Evolutionary conservation across 2,797 vertebrate genomes (phyloP).

Genomic region (Crax fasciolata): DNA sequence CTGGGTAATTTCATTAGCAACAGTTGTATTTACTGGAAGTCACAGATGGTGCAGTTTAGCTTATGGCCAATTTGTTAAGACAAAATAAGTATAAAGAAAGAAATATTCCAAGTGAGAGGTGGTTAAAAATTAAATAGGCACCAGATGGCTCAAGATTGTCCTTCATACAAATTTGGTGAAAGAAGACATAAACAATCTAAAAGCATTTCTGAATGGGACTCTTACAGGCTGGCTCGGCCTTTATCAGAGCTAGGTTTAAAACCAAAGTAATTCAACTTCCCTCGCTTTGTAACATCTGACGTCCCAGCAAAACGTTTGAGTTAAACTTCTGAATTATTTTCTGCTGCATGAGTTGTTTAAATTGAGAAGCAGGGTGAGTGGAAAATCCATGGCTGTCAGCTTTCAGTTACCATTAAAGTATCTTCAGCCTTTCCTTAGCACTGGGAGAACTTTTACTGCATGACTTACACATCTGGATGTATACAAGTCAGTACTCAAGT

Average conservation of each 20-base stretch:
- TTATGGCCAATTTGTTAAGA: constrained; percentile 88
- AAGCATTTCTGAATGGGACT: constrained; percentile 80
- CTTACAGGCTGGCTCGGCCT: constrained; percentile 47
- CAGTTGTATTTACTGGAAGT: constrained; percentile 95
- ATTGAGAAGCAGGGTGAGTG: neutral
- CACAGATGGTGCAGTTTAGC: constrained; percentile 94
- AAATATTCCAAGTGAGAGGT: constrained; percentile 88
- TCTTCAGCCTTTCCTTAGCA: neutral
- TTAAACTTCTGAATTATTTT: neutral
- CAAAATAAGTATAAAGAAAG: constrained; percentile 88
- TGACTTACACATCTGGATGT: neutral
- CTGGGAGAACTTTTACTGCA: neutral
- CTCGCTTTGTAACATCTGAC: neutral
- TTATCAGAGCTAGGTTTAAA: constrained; percentile 46
- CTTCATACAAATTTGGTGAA: constrained; percentile 86
- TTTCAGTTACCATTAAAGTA: neutral
- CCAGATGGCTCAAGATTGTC: constrained; percentile 87
- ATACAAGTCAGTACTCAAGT: neutral
- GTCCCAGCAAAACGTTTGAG: neutral
- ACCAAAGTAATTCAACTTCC: constrained; percentile 41
- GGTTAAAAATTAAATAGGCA: constrained; percentile 89
- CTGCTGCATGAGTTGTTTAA: neutral
- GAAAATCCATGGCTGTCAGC: neutral
- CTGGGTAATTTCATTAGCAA: constrained; percentile 98
- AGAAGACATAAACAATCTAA: constrained; percentile 78